Base-by-base conservation (phyloP, 2,113 vertebrate genomes). In the Platanista minor region DNA sequence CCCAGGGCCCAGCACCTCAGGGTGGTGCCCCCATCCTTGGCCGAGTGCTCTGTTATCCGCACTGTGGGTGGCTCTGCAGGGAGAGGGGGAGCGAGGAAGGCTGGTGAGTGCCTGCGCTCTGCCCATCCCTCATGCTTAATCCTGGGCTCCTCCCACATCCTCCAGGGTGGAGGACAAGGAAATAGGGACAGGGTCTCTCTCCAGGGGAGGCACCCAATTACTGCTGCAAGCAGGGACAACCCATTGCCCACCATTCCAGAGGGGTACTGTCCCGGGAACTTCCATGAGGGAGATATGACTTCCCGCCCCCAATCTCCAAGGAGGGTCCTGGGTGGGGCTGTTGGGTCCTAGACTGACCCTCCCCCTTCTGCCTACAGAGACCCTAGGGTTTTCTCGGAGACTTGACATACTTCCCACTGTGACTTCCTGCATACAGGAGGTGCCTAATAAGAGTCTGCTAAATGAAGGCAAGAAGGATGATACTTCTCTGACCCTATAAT, bases 1-100 rank as follows among this genome's bases (percentile, higher is more conserved):
- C 92, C 84, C 84, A 64, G 18, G 83, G 96, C 92, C 94, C 88
- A 92, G 92, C 88, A 94, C 39, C 33, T 96, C 84, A 94, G 92
- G 1, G 11, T 72, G 83, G 11, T 2, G 4, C 39, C 1, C 1
- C 92, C 33, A 0, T 88, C 36, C n/a, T 46, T 41, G 18, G 59
- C 62, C 3, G 0, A 36, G 41, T 90, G 85, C 66, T 43, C 49
- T 27, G 89, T 96, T 66, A 97, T 66, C 13, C 46, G 9, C 12
- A 97, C 85, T 7, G 14, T 62, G n/a, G 92, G 95, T 0, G 74
- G 72, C 29, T 90, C 90, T 96, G 85, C 9, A 59, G 59, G 52
- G 62, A 74, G 29, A 84, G 52, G 39, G 14, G 1, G 10, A 66
- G 25, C 17, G 61, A 67, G 14, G n/a, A n/a, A 86, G 29, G 29